Conservation (phyloP, 2,888 invertebrate genomes). For the Nymphalis urticae region DNA sequence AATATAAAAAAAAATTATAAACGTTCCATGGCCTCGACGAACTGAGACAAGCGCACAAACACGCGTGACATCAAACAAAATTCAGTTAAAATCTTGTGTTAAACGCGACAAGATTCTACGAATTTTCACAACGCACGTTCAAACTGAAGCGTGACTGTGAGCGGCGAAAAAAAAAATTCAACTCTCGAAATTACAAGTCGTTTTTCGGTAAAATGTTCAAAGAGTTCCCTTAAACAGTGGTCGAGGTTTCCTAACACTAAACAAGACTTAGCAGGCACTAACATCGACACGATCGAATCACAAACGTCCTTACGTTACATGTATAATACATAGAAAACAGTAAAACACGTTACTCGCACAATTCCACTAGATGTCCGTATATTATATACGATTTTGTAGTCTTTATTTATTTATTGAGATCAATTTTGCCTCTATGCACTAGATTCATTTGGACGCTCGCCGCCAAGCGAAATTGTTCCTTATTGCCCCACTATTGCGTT, state of each 20-base stretch:
- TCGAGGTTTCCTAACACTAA: conserved; percentile 62
- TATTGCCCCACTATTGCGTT: conserved; percentile 45
- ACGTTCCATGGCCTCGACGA: conserved; percentile 24
- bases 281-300: conserved; percentile 64
- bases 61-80: conserved; percentile 38
- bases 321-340: conserved; percentile 77
- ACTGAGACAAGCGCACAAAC: conserved; percentile 10
- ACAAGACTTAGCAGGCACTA: conserved; percentile 78
- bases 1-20: conserved; percentile 38
- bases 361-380: conserved; percentile 77
- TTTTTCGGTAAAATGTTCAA: conserved; percentile 68
- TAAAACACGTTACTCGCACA: conserved; percentile 74
- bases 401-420: conserved; percentile 78
- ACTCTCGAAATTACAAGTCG: conserved; percentile 67
- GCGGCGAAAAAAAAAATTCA: conserved; percentile 49
- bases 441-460: conserved; percentile 52
- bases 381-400: conserved; percentile 63
- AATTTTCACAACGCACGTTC: conserved; percentile 44
- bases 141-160: conserved; percentile 25
- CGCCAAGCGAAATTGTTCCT: conserved; percentile 48
- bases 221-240: conserved; percentile 67
- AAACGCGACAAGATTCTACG: conserved; percentile 56
- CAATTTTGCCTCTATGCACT: conserved; percentile 75
- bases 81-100: conserved; percentile 61
- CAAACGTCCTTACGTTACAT: conserved; percentile 60